Conservation (phyloP, 2,113 vertebrate genomes). For the Corapipo altera region DNA sequence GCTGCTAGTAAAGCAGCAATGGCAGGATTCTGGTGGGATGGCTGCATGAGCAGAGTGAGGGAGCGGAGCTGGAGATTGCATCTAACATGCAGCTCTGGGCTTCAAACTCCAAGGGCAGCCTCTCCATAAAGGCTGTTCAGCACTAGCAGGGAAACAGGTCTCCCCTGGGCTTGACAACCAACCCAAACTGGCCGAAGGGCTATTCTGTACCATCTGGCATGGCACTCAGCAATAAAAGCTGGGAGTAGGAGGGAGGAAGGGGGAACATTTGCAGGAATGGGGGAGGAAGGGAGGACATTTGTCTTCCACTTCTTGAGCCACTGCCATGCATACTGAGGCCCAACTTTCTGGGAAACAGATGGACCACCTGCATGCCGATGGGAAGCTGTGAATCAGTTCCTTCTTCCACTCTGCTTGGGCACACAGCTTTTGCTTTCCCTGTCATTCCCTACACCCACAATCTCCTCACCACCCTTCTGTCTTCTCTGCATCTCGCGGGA, state of each 20-base stretch:
- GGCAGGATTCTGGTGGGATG: not conserved
- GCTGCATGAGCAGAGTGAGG: not conserved
- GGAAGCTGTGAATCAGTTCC: not conserved
- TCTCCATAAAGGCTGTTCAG: fast-evolving
- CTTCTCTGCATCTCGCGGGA: not conserved
- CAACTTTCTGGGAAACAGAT: not conserved
- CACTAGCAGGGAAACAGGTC: not conserved
- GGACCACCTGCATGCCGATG: not conserved
- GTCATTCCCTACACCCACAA: not conserved
- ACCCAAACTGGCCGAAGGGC: not conserved
- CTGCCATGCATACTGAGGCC: fast-evolving
- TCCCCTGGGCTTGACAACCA: fast-evolving
- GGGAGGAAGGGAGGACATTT: not conserved
- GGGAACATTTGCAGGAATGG: no score
- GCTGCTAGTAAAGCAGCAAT: fast-evolving
- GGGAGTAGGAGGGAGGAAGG: not conserved
- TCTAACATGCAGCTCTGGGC: fast-evolving
- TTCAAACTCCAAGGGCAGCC: fast-evolving
- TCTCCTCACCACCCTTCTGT: not conserved
- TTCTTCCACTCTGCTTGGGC: not conserved
- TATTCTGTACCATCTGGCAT: fast-evolving
- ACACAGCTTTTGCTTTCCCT: not conserved
- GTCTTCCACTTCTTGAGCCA: not conserved
- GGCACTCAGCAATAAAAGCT: fast-evolving
- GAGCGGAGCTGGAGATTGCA: fast-evolving